Evolutionary conservation across 2,113 vertebrate genomes (phyloP).

Genomic region (Indicator indicator): DNA sequence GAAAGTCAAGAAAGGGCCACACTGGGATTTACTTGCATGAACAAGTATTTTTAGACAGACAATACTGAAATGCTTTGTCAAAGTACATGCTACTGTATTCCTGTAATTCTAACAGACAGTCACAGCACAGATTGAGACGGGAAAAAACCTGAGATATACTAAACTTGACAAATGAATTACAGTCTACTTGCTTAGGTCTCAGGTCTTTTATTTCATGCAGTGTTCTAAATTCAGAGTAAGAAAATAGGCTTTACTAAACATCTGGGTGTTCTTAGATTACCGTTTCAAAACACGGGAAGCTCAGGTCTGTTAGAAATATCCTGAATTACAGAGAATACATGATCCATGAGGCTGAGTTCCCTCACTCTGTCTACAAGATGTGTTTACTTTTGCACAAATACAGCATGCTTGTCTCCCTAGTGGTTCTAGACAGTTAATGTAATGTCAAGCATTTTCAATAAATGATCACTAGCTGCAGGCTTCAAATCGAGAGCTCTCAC

Average conservation of each 20-base stretch:
- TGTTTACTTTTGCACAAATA: background rate
- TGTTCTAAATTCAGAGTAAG: background rate
- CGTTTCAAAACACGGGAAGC: background rate
- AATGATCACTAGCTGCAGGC: background rate
- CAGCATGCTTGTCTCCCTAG: background rate
- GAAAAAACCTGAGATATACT: background rate
- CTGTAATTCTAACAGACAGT: background rate
- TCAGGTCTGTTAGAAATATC: background rate
- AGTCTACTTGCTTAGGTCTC: background rate
- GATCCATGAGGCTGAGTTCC: background rate
- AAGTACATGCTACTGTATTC: background rate
- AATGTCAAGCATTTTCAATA: background rate
- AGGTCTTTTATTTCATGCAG: background rate
- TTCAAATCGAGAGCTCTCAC: background rate
- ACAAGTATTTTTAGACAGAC: background rate
- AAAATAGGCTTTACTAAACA: background rate
- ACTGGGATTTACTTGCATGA: background rate
- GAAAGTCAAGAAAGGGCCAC: background rate
- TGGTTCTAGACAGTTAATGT: background rate
- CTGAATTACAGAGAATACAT: background rate
- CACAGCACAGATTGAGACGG: background rate
- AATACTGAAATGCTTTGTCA: background rate
- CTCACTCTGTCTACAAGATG: background rate
- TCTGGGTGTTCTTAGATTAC: background rate
- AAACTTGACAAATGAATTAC: constrained; percentile 19